Conservation (phyloP, 2,888 invertebrate genomes). For the Xestia xanthographa region DNA sequence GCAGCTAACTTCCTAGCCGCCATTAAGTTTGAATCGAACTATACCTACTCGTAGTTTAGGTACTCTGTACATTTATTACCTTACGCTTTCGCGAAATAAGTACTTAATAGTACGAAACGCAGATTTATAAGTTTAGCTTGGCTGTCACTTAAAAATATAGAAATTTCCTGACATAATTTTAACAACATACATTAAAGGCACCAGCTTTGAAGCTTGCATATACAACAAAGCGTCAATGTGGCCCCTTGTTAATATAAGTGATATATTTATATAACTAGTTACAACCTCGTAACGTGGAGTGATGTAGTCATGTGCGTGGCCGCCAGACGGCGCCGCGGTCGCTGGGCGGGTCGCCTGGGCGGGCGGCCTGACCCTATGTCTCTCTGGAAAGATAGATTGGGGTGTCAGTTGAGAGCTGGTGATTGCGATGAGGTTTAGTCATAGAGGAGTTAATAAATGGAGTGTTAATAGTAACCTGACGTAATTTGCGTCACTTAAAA, state of each 20-base stretch:
- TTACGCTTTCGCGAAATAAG: not conserved
- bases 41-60: not conserved
- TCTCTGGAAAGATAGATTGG: conserved; percentile 66
- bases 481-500: conserved; percentile 12
- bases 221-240: conserved; percentile 46
- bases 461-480: conserved; percentile 29
- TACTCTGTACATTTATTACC: not conserved
- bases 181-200: conserved; percentile 29
- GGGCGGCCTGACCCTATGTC: conserved; percentile 67
- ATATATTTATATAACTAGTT: conserved; percentile 57
- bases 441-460: conserved; percentile 32
- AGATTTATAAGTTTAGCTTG: conserved; percentile 3
- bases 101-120: conserved; percentile 10
- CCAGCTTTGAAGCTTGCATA: conserved; percentile 34
- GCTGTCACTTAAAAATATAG: conserved; percentile 12
- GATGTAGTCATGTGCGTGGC: conserved; percentile 40
- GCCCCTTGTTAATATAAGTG: conserved; percentile 54
- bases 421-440: not conserved
- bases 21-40: too few relatives aligned
- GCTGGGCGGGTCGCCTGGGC: conserved; percentile 35
- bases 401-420: conserved; percentile 1
- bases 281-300: conserved; percentile 58
- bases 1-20: too few relatives aligned
- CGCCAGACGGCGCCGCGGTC: conserved; percentile 33
- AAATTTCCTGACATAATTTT: not conserved